phyloP scores from a whole-genome alignment of 1,140 invertebrate genomes.

The Achatina immaculata region DNA sequence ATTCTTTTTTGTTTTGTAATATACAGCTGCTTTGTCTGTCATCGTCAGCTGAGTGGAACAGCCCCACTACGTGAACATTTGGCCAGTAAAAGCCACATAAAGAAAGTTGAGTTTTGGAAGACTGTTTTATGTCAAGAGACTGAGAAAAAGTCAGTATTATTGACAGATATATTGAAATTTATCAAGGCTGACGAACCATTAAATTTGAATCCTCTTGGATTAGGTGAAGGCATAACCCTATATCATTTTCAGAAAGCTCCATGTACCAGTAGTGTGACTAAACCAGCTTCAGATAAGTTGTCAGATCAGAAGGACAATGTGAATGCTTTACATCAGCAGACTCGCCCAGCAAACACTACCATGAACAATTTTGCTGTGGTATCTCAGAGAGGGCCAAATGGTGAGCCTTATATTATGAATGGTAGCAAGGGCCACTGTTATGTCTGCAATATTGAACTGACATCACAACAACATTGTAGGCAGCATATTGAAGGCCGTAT shows the following conservation, averaged over 20 bases:
- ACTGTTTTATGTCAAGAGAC: background rate
- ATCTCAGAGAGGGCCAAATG: slow-evolving; percentile 11
- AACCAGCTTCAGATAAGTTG: background rate
- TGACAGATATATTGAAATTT: slow-evolving; percentile 30
- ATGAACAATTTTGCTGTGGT: background rate
- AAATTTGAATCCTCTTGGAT: slow-evolving; percentile 38
- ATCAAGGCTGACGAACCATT: slow-evolving; percentile 40
- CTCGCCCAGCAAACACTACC: background rate
- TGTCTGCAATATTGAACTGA: slow-evolving; percentile 53
- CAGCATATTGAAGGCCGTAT: slow-evolving; percentile 51
- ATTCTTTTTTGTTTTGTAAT: background rate
- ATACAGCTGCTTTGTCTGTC: slow-evolving; percentile 44
- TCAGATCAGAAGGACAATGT: background rate
- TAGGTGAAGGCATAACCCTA: slow-evolving; percentile 15
- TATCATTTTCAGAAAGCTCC: background rate
- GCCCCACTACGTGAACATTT: slow-evolving; percentile 43
- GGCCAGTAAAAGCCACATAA: slow-evolving; percentile 40
- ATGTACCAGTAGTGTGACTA: background rate
- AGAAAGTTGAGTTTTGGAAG: slow-evolving; percentile 32
- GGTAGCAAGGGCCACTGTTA: slow-evolving; percentile 48
- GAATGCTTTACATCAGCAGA: background rate
- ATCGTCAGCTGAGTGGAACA: slow-evolving; percentile 48
- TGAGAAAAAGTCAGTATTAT: slow-evolving; percentile 28
- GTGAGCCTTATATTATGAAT: slow-evolving; percentile 26
- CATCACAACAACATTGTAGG: slow-evolving; percentile 49